Base-by-base conservation (phyloP, 2,797 vertebrate species). In the Pangasius larnaudii region DNA sequence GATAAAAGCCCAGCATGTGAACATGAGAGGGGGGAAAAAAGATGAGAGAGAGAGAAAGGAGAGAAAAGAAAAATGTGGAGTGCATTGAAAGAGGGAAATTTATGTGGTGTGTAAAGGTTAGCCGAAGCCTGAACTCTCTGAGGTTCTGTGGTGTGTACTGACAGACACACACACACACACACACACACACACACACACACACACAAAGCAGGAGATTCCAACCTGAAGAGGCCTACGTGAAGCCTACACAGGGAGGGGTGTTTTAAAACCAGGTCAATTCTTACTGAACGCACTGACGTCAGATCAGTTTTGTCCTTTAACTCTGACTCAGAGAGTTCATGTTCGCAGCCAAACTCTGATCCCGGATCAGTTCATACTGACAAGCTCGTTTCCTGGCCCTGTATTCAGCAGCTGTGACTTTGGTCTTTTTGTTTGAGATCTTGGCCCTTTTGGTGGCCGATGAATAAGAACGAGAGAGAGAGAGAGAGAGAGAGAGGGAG, bases 371-470 rank as follows among this genome's bases (percentile, higher is more conserved):
- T 80, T 51, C 5, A 3, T 33, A 22, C 13, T 11, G 61, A 51
- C 5, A 3, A 13, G 9, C 61, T 51, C 6, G n/a, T 84, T 67
- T 67, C 59, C 63, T 51, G 81, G 81, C 42, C 18, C 86, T 65
- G 69, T 42, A 63, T 58, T 84, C 22, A 63, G 85, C 89, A 88
- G 87, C 87, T 88, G 86, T 58, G 77, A 81, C 85, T 91, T 90
- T 89, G 88, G 89, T 87, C 81, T 83, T 80, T 9, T 63, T 74
- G 82, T 85, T 82, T 1, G 22, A 8, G 79, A 18, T 82, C 58
- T 82, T 61, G 79, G 58, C 79, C 85, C 80, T 86, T 90, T 86
- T 56, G 71, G 61, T 80, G 88, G 72, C 67, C 51, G 46, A 72
- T 91, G 90, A 91, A 91, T 87, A 67, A 78, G 79, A 71, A 59